Percentiles rank a stretch among this genome's conserved stretches.
These are phyloP conservation scores for Saturnia pavonia DNA, from an alignment of 2,888 invertebrate genomes.

Conservation along the genomic window DNA sequence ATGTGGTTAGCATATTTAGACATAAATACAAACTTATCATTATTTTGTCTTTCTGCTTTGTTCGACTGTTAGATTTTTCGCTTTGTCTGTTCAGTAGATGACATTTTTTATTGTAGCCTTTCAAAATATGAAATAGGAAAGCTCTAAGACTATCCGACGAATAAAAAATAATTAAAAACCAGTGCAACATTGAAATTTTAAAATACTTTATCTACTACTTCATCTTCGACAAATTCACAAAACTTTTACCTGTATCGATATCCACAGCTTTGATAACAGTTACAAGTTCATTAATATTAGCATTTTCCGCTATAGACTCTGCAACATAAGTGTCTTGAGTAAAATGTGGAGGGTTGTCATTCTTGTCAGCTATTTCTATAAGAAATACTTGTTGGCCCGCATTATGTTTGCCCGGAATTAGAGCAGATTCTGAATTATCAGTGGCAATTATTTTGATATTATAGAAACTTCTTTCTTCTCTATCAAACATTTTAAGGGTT, in stretches of 20 bases:
- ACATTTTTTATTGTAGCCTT: background rate
- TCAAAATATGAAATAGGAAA: background rate
- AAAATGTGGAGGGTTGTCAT: slow-evolving; percentile 97
- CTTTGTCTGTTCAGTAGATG: background rate
- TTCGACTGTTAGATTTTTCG: background rate
- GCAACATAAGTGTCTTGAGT: slow-evolving; percentile 88
- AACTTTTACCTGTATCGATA: slow-evolving; percentile 86
- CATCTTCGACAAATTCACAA: background rate
- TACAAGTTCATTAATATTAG: slow-evolving; percentile 90
- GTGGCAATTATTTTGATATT: slow-evolving; percentile 94
- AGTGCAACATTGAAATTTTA: too few species aligned
- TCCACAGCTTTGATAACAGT: slow-evolving; percentile 94
- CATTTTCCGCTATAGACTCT: slow-evolving; percentile 90
- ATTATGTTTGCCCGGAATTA: slow-evolving; percentile 86
- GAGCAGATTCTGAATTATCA: slow-evolving; percentile 93
- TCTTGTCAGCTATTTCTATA: slow-evolving; percentile 96
- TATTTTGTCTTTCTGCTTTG: background rate
- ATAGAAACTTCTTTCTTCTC: slow-evolving; percentile 92
- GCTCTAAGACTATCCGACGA: too few species aligned
- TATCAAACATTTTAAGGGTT: slow-evolving; percentile 90
- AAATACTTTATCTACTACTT: background rate
- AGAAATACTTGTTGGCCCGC: slow-evolving; percentile 90
- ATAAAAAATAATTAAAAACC: too few species aligned
- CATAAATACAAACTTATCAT: background rate
- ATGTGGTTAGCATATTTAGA: background rate